Percentiles rank a stretch among this genome's conserved stretches.
Evolutionary conservation across 2,113 vertebrate genomes (phyloP).

Genomic region (Paramormyrops kingsleyae): DNA sequence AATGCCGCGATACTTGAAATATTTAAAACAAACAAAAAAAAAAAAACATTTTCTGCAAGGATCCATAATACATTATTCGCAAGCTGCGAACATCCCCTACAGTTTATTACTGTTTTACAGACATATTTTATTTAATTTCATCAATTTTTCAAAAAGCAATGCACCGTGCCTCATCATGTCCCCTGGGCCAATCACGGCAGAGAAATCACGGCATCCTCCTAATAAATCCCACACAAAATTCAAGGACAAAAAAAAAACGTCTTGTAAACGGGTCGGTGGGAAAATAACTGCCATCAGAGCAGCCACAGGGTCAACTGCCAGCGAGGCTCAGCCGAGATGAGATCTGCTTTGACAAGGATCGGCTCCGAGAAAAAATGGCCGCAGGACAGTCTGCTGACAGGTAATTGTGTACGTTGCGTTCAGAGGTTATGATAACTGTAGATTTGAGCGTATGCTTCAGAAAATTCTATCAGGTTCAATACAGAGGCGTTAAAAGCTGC

Average conservation of each 20-base stretch:
- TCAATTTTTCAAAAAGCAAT: background rate
- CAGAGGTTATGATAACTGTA: background rate
- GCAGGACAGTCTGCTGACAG: background rate
- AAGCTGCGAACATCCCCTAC: background rate
- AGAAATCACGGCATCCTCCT: background rate
- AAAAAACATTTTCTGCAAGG: background rate
- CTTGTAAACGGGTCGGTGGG: background rate
- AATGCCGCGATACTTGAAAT: background rate
- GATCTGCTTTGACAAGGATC: background rate
- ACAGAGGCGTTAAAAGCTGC: background rate
- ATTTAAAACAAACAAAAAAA: background rate
- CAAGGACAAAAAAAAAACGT: background rate
- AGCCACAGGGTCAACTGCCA: background rate
- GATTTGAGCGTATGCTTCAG: background rate
- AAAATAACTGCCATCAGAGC: background rate
- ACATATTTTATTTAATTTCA: background rate
- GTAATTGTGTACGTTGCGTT: background rate
- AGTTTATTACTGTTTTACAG: background rate
- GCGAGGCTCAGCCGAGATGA: background rate
- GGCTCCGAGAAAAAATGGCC: background rate
- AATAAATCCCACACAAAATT: background rate
- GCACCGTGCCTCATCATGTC: background rate
- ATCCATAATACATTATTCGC: background rate
- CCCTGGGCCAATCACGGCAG: background rate
- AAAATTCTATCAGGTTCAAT: background rate